These are phyloP conservation scores for Cerastoderma edule DNA, from an alignment of 2,888 invertebrate species.

Conservation along the genomic window DNA sequence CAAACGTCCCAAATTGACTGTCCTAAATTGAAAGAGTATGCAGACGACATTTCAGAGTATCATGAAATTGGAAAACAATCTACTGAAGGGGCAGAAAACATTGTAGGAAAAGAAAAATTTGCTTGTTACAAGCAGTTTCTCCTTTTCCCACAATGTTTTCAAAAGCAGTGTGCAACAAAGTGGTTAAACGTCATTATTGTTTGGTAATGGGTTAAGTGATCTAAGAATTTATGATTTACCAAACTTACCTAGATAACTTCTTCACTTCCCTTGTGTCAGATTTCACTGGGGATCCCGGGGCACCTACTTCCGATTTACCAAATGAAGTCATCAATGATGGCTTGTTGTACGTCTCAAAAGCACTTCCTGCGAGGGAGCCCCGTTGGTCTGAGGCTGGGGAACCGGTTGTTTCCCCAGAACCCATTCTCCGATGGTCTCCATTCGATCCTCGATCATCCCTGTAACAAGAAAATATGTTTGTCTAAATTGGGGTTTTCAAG, in stretches of 20 bases:
- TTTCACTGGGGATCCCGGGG: constrained; percentile 41
- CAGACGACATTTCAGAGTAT: no score
- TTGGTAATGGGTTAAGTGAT: no score
- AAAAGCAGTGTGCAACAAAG: no score
- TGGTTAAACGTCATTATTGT: no score
- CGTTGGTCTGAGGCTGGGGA: constrained; percentile 31
- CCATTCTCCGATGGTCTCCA: constrained; percentile 30
- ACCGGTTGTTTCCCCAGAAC: constrained; percentile 19
- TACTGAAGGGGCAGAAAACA: no score
- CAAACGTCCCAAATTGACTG: no score
- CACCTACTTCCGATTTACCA: constrained; percentile 60
- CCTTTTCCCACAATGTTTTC: constrained; percentile 11
- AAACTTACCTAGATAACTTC: constrained; percentile 50
- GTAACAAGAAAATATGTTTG: neutral
- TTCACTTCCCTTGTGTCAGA: constrained; percentile 22
- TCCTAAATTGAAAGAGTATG: no score
- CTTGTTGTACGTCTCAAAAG: constrained; percentile 83
- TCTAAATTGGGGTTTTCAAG: neutral
- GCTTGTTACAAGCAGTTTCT: constrained; percentile 8
- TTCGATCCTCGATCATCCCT: constrained; percentile 39
- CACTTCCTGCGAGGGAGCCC: constrained; percentile 87
- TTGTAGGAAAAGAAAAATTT: neutral
- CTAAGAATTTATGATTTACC: no score
- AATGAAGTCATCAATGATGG: constrained; percentile 61
- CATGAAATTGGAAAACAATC: no score